Percentiles rank a stretch among this genome's conserved stretches.
These are phyloP conservation scores for Tragulus kanchil DNA, from an alignment of 2,113 vertebrate genomes.

Conservation along the genomic window DNA sequence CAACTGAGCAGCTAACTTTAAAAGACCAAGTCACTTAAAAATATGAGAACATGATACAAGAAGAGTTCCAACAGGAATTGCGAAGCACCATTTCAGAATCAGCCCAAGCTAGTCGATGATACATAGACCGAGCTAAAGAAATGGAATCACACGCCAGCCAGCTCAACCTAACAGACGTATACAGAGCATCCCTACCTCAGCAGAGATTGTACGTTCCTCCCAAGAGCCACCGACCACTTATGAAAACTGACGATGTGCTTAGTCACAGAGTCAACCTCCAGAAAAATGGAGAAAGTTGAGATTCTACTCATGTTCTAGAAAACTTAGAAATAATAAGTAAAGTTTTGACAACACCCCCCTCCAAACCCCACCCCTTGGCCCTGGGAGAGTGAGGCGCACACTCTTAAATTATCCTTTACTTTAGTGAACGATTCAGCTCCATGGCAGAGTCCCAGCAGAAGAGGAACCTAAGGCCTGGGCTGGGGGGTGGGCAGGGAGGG, in stretches of 20 bases:
- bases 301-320: not conserved
- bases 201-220: not conserved
- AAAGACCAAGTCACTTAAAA: not conserved
- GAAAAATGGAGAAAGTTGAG: not conserved
- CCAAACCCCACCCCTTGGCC: not conserved
- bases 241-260: not conserved
- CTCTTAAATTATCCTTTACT: too few relatives aligned
- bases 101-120: not conserved
- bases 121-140: not conserved
- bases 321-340: not conserved
- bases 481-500: not conserved
- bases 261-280: not conserved
- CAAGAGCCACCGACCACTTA: not conserved
- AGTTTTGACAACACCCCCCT: not conserved
- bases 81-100: not conserved
- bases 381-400: not conserved
- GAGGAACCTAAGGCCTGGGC: accelerated
- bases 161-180: accelerated
- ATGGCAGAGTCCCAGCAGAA: accelerated
- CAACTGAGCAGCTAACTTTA: not conserved
- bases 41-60: accelerated
- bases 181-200: too few relatives aligned
- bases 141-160: not conserved
- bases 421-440: accelerated
- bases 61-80: not conserved